A percentile compares a stretch with the other conserved stretches of the same genome.
These are phyloP conservation scores for Polydrusus tereticollis DNA, from an alignment of 2,888 invertebrate species.

Conservation along the genomic window DNA sequence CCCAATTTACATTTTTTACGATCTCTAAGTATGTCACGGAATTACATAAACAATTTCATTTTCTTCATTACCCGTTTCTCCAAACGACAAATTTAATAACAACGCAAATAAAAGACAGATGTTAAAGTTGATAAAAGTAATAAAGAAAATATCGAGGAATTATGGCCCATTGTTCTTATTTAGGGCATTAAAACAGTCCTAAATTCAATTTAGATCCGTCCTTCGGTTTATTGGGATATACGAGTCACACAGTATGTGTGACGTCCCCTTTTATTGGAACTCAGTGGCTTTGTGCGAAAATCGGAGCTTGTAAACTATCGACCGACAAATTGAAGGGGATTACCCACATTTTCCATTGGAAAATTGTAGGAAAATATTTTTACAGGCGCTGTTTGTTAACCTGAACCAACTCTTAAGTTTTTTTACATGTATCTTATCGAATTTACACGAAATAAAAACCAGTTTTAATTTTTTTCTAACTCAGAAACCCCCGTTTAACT, in stretches of 20 bases:
- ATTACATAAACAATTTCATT: too few relatives aligned
- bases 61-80: too few relatives aligned
- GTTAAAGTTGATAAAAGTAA: conserved; percentile 1
- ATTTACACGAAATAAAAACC: too few relatives aligned
- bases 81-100: not conserved
- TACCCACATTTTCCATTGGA: not conserved
- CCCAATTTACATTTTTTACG: too few relatives aligned
- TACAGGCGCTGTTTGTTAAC: too few relatives aligned
- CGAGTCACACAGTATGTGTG: conserved; percentile 4
- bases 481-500: too few relatives aligned
- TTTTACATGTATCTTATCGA: too few relatives aligned
- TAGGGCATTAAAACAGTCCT: not conserved
- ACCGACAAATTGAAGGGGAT: conserved; percentile 13
- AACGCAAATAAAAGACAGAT: not conserved
- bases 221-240: not conserved
- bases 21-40: too few relatives aligned
- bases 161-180: not conserved
- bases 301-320: not conserved
- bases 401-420: too few relatives aligned
- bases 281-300: conserved; percentile 1
- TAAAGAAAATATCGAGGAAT: not conserved
- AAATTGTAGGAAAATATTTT: not conserved
- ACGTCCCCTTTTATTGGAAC: conserved; percentile 8
- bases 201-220: not conserved
- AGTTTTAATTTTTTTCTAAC: too few relatives aligned